Evolutionary conservation across 2,888 invertebrate species (phyloP), one percentile per base, ranked within the genome.

Genomic region (Parnassius orleans): DNA sequence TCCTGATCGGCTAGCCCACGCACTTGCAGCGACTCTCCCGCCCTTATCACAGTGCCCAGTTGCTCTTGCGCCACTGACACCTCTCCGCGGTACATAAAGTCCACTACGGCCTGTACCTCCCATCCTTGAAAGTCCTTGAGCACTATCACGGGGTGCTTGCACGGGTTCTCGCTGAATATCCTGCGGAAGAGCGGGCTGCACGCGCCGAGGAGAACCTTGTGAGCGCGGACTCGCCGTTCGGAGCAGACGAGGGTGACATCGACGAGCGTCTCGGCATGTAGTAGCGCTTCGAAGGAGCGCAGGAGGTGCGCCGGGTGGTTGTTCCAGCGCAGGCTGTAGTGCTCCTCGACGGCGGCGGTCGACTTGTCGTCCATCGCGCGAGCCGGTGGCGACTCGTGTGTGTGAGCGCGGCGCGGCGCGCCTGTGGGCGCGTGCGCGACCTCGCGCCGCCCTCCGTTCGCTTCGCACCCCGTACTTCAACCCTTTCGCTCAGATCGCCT

Each of bases 51-150:
- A 11, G 95, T 95, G 62, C 95, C 94, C 41, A 98, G 92, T 68
- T 97, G 96, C 78, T 97, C 96, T 76, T 97, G 96, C 9, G 95
- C 95, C 58, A 98, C 97, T 70, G 96, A 96, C 72, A 98, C 97
- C 90, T 98, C 97, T 48, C 98, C 98, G 71, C 96, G 95, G 89
- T 98, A 98, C 97, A 98, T 98, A 80, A 98, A 98, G 87, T 97
- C 96, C 66, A 98, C 95, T 66, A 98, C 95, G 46, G 97, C 96
- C 76, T 96, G 96, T 67, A 98, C 95, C 77, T 97, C 97, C 94
- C 96, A 96, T 70, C 95, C 96, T 76, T 94, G 94, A 83, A 97
- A 96, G 91, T 98, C 97, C 84, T 97, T 97, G 66, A 98, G 90
- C 72, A 98, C 97, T 79, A 98, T 97, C 72, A 98, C 96, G 51